Base-by-base conservation (phyloP, 2,797 vertebrate species). In the Phaenicophaeus curvirostris region DNA sequence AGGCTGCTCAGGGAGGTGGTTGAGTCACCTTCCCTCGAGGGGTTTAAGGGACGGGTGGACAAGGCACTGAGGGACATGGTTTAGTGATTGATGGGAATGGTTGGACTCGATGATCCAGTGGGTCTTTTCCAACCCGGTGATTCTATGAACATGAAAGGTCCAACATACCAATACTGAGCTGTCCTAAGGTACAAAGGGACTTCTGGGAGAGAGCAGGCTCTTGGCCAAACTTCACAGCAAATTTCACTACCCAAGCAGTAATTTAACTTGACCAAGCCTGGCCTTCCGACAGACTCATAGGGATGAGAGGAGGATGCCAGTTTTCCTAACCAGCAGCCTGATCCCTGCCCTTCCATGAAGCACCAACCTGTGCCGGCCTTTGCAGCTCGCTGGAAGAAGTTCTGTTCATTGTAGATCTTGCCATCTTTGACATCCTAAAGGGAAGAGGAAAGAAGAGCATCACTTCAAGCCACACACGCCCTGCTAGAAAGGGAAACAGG, bases 401-500 rank as follows among this genome's bases (percentile, higher is more conserved):
- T 99, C 98, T 99, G 99, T 94, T 99, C 99, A 8, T 98, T 99
- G 97, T 99, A 99, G 88, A 99, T 98, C 81, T 96, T 98, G 35
- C 99, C 99, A 54, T 98, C 98, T 98, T 99, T 99, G 66, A 98
- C 96, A 90, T 98, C 99, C 99, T 99, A 88, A 65, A 51, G 61
- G 86, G 72, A 83, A 91, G 9, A 77, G 75, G 24, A 57, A 84
- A 35, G 54, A 62, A 24, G 6, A 53, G 15, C 0, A 0, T 71
- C 59, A 72, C 48, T 57, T 85, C 69, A 9, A 76, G n/a, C 39
- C 57, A 69, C 50, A 30, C 18, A 41, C 19, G n/a, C 28, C 14
- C 67, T 69, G 62, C 61, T 55, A 37, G 17, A 75, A 77, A 63
- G 37, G 25, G 28, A 77, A 78, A 35, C 25, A 27, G 12, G 59